Conservation (phyloP, 1,140 invertebrate genomes). For the Drosophila burlai region DNA sequence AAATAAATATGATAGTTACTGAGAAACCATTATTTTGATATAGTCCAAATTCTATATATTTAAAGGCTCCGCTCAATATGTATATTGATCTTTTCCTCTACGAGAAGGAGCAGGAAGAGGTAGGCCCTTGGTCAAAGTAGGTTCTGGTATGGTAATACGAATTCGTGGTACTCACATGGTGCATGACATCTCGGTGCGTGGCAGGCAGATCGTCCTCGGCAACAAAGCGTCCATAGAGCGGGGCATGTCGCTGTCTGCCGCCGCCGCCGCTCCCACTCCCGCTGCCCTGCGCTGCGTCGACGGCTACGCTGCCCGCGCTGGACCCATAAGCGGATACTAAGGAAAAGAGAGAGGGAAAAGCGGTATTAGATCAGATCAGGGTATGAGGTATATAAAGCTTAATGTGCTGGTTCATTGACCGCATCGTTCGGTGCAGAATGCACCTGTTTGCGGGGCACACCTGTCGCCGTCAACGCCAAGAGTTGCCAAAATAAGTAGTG, state of each 20-base stretch:
- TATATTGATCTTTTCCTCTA: background rate
- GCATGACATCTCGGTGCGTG: slow-evolving; percentile 85
- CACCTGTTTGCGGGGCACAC: slow-evolving; percentile 46
- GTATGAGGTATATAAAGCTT: background rate
- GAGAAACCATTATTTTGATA: no score
- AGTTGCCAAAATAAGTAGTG: slow-evolving; percentile 38
- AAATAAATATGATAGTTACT: no score
- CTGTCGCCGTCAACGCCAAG: slow-evolving; percentile 32
- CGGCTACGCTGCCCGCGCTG: slow-evolving; percentile 76
- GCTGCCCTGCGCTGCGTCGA: slow-evolving; percentile 69
- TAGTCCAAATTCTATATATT: no score
- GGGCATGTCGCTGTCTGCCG: slow-evolving; percentile 88
- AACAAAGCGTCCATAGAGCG: slow-evolving; percentile 94
- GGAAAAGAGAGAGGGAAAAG: background rate
- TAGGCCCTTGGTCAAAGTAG: background rate
- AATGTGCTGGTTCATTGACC: slow-evolving; percentile 43
- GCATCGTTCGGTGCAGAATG: slow-evolving; percentile 34
- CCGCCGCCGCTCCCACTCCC: slow-evolving; percentile 50
- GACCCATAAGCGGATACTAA: slow-evolving; percentile 84
- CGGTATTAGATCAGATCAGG: slow-evolving; percentile 4
- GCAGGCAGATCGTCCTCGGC: slow-evolving; percentile 92
- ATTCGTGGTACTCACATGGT: slow-evolving; percentile 75
- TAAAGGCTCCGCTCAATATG: background rate
- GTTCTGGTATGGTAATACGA: background rate
- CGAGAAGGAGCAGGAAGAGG: background rate